Evolutionary conservation across 2,113 vertebrate species (phyloP).

Genomic region (Phaethon lepturus): DNA sequence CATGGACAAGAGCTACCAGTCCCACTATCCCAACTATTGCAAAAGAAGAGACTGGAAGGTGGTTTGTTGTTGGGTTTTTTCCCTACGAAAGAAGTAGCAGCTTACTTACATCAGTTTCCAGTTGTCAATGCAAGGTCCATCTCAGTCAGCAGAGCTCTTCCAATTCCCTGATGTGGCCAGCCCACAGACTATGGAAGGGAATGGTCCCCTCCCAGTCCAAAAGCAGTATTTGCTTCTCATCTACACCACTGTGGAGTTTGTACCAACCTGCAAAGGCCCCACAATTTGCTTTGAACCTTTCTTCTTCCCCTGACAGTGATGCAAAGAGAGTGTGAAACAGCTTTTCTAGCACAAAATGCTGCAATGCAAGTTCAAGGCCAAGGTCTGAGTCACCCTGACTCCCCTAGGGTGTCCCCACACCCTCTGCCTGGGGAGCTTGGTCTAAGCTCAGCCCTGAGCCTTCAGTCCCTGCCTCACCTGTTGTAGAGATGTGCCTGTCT

Average conservation of each 20-base stretch:
- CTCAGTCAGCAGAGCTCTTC: neutral
- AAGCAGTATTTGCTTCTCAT: neutral
- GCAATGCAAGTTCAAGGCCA: neutral
- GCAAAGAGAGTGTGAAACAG: fast-evolving
- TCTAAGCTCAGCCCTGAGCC: neutral
- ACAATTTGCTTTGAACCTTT: neutral
- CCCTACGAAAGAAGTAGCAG: neutral
- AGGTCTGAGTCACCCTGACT: neutral
- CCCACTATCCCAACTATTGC: neutral
- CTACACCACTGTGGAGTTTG: neutral
- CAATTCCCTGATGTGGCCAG: neutral
- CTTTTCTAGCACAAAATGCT: neutral
- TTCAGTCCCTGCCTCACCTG: neutral
- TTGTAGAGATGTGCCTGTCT: neutral
- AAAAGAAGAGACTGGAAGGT: neutral
- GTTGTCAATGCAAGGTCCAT: neutral
- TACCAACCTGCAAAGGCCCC: neutral
- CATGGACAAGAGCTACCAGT: neutral
- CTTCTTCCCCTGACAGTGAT: neutral
- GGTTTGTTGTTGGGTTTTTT: neutral
- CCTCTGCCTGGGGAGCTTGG: neutral
- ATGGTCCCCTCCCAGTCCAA: neutral
- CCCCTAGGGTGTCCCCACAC: no score
- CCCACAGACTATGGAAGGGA: fast-evolving
- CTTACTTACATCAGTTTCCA: neutral